A percentile compares a stretch with the other conserved stretches of the same genome.
Evolutionary conservation across 2,888 invertebrate genomes (phyloP).

Genomic region (Seira ritae): DNA sequence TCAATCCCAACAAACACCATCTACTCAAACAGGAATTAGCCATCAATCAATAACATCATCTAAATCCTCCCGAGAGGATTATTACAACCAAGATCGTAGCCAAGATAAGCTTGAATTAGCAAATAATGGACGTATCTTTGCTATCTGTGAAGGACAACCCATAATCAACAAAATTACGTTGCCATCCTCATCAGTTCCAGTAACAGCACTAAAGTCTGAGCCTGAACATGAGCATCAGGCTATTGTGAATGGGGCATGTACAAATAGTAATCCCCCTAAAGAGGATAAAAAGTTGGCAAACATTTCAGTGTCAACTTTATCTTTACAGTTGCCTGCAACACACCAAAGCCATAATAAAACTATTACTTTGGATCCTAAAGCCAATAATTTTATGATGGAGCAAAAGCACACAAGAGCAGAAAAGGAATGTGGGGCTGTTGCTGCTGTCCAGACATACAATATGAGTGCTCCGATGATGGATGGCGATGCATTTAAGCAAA

Average conservation of each 20-base stretch:
- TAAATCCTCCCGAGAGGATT: constrained; percentile 23
- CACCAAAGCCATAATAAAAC: constrained; percentile 15
- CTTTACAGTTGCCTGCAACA: constrained; percentile 45
- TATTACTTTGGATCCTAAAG: neutral
- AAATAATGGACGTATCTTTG: constrained; percentile 25
- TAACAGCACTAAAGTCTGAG: constrained; percentile 6
- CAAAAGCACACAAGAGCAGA: neutral
- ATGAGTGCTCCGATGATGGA: constrained; percentile 43
- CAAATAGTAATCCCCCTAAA: neutral
- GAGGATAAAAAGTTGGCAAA: constrained; percentile 45
- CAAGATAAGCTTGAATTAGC: constrained; percentile 45
- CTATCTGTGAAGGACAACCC: constrained; percentile 28
- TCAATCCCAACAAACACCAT: constrained; percentile 11
- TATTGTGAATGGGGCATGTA: constrained; percentile 5
- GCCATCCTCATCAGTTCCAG: constrained; percentile 29
- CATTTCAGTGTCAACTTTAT: constrained; percentile 39
- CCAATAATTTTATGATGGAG: constrained; percentile 9
- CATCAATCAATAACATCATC: constrained; percentile 36
- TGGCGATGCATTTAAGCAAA: constrained; percentile 32
- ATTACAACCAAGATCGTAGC: constrained; percentile 28
- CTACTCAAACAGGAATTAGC: constrained; percentile 34
- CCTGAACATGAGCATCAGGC: neutral
- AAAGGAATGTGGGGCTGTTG: constrained; percentile 19
- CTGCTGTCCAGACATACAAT: constrained; percentile 4
- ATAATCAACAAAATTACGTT: constrained; percentile 8